phyloP scores from a whole-genome alignment of 1,140 invertebrate species.

The Pteromalus puparum region DNA sequence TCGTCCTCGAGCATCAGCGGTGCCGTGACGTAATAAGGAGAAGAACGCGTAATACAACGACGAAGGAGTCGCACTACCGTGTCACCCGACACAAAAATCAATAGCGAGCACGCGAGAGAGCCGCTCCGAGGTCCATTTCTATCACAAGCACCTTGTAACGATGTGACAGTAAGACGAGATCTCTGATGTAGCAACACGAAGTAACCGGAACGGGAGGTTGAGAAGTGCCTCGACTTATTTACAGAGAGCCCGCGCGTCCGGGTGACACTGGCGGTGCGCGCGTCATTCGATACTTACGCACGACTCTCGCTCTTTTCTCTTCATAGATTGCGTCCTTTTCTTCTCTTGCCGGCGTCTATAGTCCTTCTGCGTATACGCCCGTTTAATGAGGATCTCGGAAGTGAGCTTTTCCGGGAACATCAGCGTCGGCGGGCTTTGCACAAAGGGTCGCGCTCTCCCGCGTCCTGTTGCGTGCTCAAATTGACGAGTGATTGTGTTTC shows the following conservation, averaged over 20 bases:
- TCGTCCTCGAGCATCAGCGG: too few relatives aligned
- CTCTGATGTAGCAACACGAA: not conserved
- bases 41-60: too few relatives aligned
- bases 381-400: slow-evolving; percentile 40
- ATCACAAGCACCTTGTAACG: not conserved
- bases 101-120: not conserved
- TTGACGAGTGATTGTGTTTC: slow-evolving; percentile 48
- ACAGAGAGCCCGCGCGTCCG: not conserved
- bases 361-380: not conserved
- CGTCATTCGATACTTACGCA: slow-evolving; percentile 15
- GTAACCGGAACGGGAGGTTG: not conserved
- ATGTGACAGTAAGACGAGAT: slow-evolving; percentile 8
- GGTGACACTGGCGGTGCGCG: not conserved
- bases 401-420: not conserved
- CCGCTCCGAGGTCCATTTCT: not conserved
- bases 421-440: not conserved
- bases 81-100: not conserved
- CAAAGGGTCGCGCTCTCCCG: not conserved
- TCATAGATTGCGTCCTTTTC: not conserved
- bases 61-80: not conserved
- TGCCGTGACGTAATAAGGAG: too few relatives aligned
- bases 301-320: not conserved
- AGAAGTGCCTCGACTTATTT: slow-evolving; percentile 12
- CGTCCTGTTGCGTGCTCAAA: slow-evolving; percentile 30
- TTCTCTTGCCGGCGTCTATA: not conserved